Conservation (phyloP, 1,140 invertebrate genomes). For the Parasteatoda tepidariorum region DNA sequence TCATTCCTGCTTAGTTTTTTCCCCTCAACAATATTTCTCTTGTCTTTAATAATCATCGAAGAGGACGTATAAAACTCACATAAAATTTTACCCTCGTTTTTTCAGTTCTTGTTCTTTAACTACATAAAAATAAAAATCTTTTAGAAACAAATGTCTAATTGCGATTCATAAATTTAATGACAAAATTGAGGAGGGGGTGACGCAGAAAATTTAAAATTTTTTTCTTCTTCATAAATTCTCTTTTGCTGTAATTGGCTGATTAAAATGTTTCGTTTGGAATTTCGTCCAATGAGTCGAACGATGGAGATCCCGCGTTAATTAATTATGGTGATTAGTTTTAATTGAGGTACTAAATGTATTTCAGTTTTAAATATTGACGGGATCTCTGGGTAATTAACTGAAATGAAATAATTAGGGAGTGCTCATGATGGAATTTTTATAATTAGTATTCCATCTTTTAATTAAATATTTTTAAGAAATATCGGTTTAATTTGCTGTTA, state of each 20-base stretch:
- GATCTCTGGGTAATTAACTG: constrained; percentile 27
- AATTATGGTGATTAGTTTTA: constrained; percentile 57
- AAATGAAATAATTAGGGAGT: constrained; percentile 29
- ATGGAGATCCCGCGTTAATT: constrained; percentile 19
- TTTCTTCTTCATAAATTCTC: background rate
- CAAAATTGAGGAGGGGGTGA: background rate
- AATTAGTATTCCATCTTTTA: background rate
- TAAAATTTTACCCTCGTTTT: constrained; percentile 11
- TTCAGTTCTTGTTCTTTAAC: background rate
- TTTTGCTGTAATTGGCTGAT: constrained; percentile 45
- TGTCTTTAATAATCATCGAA: background rate
- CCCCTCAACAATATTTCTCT: background rate
- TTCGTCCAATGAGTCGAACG: background rate
- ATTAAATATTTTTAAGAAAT: background rate
- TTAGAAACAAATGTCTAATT: constrained; percentile 33
- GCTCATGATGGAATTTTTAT: background rate
- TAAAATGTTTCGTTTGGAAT: constrained; percentile 49
- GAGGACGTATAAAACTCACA: background rate
- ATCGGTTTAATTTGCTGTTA: background rate
- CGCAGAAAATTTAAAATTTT: background rate
- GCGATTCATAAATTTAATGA: constrained; percentile 55
- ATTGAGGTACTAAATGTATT: constrained; percentile 45
- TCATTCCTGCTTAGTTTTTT: background rate
- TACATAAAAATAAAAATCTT: constrained; percentile 20
- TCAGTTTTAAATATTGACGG: constrained; percentile 54